These are phyloP conservation scores for Tipula lateralis DNA, from an alignment of 2,888 invertebrate species.

Conservation along the genomic window DNA sequence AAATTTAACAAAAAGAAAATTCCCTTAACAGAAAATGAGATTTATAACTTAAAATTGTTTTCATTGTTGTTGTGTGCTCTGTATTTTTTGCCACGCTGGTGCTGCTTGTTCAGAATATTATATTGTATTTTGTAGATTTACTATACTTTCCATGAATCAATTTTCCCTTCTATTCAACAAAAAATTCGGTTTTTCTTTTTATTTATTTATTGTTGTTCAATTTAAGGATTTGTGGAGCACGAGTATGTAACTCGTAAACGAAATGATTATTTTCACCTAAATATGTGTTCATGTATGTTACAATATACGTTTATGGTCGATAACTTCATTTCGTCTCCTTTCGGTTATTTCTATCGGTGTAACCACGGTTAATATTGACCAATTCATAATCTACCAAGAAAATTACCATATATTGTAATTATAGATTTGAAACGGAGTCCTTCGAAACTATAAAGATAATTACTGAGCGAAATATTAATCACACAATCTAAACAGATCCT, in stretches of 20 bases:
- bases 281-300: not conserved
- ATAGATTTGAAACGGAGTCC: no score
- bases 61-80: not conserved
- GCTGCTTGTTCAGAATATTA: not conserved
- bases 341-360: no score
- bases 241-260: not conserved
- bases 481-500: no score
- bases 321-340: no score
- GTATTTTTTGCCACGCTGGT: not conserved
- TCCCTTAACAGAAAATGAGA: constrained; percentile 1
- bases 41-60: constrained; percentile 19
- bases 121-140: not conserved
- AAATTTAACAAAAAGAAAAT: not conserved
- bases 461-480: no score
- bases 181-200: not conserved
- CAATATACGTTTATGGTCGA: no score
- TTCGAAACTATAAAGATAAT: no score
- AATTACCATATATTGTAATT: no score
- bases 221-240: not conserved
- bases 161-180: not conserved
- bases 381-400: no score
- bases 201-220: not conserved
- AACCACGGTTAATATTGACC: no score
- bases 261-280: not conserved
- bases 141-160: not conserved